Conservation (phyloP, 2,797 vertebrate species). For the Mareca strepera region DNA sequence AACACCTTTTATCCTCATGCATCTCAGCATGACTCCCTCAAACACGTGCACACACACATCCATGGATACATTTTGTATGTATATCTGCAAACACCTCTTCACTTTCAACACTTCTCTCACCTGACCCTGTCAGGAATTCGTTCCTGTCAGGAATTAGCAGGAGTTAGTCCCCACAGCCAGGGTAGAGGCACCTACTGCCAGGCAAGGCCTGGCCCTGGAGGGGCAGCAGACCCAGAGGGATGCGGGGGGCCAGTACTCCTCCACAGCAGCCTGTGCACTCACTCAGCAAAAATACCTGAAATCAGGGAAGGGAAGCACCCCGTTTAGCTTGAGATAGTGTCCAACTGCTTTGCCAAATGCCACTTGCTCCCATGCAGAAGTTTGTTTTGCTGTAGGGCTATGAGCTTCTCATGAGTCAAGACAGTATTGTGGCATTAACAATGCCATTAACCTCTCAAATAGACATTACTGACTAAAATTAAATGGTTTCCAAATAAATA, state of each 20-base stretch:
- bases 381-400: background rate
- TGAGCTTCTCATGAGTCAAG: background rate
- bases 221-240: background rate
- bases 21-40: background rate
- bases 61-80: background rate
- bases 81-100: background rate
- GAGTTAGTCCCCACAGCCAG: background rate
- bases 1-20: background rate
- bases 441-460: background rate
- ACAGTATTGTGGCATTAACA: background rate
- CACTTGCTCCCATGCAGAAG: fast-evolving
- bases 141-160: background rate
- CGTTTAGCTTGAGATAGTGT: background rate
- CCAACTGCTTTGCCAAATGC: background rate
- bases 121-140: background rate
- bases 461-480: background rate
- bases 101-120: background rate
- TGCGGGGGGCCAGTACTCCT: fast-evolving
- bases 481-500: background rate
- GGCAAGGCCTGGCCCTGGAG: fast-evolving
- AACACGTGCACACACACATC: fast-evolving
- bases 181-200: background rate
- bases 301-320: background rate
- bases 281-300: background rate
- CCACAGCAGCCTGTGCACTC: fast-evolving